phyloP scores from a whole-genome alignment of 2,113 vertebrate genomes.

The Paramormyrops kingsleyae region DNA sequence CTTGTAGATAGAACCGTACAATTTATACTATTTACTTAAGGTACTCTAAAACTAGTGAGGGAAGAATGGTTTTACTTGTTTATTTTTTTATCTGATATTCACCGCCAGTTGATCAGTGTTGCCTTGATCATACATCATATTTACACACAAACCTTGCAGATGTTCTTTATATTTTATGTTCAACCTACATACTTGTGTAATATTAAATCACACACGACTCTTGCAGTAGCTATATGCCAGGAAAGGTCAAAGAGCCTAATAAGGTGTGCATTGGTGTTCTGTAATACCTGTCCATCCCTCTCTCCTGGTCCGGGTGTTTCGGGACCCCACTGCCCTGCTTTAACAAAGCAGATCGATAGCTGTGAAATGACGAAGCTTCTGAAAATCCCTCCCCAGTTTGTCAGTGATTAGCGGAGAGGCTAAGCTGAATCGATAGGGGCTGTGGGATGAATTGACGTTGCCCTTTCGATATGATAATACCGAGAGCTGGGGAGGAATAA shows the following conservation, averaged over 20 bases:
- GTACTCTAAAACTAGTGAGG: background rate
- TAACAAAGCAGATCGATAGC: conserved; percentile 39
- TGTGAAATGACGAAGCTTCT: conserved; percentile 61
- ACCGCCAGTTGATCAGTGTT: background rate
- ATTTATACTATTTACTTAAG: background rate
- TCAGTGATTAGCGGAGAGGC: conserved; percentile 66
- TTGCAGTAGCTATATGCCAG: background rate
- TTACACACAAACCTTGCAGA: background rate
- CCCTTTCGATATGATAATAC: conserved; percentile 61
- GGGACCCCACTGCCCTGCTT: background rate
- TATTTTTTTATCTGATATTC: background rate
- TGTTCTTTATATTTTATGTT: background rate
- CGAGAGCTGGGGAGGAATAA: conserved; percentile 60
- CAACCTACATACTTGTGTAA: background rate
- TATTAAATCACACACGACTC: background rate
- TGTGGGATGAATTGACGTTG: conserved; percentile 68
- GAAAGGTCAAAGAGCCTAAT: background rate
- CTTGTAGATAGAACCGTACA: background rate
- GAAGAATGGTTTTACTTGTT: background rate
- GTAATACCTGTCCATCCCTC: background rate
- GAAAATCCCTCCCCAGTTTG: conserved; percentile 62
- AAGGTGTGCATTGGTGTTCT: background rate
- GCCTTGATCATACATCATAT: background rate
- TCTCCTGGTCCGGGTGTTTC: background rate
- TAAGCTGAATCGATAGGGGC: conserved; percentile 62